These are phyloP conservation scores for Saccostrea glomerata DNA, from an alignment of 1,140 invertebrate genomes.

Conservation along the genomic window DNA sequence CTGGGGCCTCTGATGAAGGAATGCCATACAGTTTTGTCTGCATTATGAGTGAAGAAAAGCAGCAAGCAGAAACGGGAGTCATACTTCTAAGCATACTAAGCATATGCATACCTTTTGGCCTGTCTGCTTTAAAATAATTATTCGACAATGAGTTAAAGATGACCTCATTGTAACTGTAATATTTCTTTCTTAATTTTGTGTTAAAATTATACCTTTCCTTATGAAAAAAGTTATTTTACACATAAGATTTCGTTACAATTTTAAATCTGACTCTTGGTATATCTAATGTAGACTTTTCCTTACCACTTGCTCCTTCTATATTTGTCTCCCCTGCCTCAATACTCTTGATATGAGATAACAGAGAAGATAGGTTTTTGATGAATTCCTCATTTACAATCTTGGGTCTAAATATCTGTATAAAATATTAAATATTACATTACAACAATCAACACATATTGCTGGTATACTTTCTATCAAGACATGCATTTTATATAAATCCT, in stretches of 20 bases:
- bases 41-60: not conserved
- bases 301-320: slow-evolving; percentile 74
- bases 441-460: too few species aligned
- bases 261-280: too few species aligned
- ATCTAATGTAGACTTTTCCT: not conserved
- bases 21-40: not conserved
- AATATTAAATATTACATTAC: not conserved
- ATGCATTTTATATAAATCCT: too few species aligned
- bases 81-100: slow-evolving; percentile 4
- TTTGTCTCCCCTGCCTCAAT: slow-evolving; percentile 73
- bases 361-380: slow-evolving; percentile 64
- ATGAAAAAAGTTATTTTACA: too few species aligned
- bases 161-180: not conserved
- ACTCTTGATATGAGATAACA: slow-evolving; percentile 70
- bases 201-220: too few species aligned
- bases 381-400: slow-evolving; percentile 71
- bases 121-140: slow-evolving; percentile 20
- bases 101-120: slow-evolving; percentile 17
- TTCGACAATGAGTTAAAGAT: not conserved
- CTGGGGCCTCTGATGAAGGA: not conserved
- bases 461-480: too few species aligned
- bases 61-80: not conserved
- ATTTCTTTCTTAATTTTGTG: not conserved
- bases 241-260: too few species aligned
- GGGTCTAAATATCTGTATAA: slow-evolving; percentile 71